Evolutionary conservation across 1,140 invertebrate genomes (phyloP).

Genomic region (Neodiprion pinetum): DNA sequence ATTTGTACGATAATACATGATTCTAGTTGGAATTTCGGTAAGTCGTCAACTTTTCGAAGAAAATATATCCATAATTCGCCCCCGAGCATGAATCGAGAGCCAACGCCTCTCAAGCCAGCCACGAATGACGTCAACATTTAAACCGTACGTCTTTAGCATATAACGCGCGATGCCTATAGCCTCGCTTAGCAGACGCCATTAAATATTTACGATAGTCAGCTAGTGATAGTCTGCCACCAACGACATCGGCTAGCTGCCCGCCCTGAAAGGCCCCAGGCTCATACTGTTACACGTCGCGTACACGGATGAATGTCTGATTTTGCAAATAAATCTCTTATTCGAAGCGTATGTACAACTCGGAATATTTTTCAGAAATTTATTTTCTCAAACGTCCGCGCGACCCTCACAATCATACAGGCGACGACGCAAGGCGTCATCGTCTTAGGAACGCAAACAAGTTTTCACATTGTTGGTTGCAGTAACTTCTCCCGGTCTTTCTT

Average conservation of each 20-base stretch:
- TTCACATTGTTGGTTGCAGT: background rate
- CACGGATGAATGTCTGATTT: background rate
- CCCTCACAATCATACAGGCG: background rate
- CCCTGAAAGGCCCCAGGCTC: conserved; percentile 1
- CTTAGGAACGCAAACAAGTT: background rate
- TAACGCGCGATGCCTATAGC: background rate
- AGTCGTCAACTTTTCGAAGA: background rate
- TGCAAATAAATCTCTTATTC: background rate
- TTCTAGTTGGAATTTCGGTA: background rate
- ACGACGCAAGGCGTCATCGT: background rate
- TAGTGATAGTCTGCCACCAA: conserved; percentile 2
- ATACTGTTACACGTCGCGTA: background rate
- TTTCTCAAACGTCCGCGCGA: background rate
- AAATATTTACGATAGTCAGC: conserved; percentile 3
- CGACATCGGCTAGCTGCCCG: background rate
- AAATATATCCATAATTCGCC: background rate
- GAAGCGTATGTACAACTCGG: background rate
- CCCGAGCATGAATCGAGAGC: background rate
- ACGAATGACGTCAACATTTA: background rate
- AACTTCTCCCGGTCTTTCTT: background rate
- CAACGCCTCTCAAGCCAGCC: background rate
- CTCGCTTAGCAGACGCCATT: background rate
- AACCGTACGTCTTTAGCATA: background rate
- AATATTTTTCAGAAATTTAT: background rate
- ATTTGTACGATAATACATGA: background rate